phyloP scores from a whole-genome alignment of 2,888 invertebrate genomes.

The Lacanobia wlatinum region DNA sequence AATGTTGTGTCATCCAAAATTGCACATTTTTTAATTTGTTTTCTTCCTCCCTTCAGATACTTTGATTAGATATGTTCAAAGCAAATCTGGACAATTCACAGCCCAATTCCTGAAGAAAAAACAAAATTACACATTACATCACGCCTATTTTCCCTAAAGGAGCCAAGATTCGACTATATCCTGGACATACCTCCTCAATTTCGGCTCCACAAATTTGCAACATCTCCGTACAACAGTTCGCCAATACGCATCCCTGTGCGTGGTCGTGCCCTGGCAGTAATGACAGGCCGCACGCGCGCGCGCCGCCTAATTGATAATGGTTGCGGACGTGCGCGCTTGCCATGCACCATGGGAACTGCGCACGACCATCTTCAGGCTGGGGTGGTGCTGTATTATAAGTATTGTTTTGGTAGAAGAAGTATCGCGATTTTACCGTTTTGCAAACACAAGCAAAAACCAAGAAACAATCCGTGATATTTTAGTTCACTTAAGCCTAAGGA shows the following conservation, averaged over 20 bases:
- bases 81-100: neutral
- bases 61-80: neutral
- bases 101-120: too few relatives aligned
- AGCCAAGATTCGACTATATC: too few relatives aligned
- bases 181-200: neutral
- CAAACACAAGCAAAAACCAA: too few relatives aligned
- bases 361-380: constrained; percentile 60
- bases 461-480: too few relatives aligned
- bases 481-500: too few relatives aligned
- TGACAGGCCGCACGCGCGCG: constrained; percentile 89
- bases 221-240: constrained; percentile 49
- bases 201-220: neutral
- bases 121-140: neutral
- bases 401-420: constrained; percentile 1
- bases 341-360: constrained; percentile 80
- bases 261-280: constrained; percentile 85
- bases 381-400: constrained; percentile 68
- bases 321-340: constrained; percentile 83
- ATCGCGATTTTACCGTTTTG: neutral
- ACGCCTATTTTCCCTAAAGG: neutral
- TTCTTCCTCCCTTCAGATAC: neutral
- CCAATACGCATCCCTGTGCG: constrained; percentile 76
- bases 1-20: neutral
- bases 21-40: neutral
- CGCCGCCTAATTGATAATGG: constrained; percentile 89